Evolutionary conservation across 2,797 vertebrate species (phyloP).

Genomic region (Lepus oiostolus): DNA sequence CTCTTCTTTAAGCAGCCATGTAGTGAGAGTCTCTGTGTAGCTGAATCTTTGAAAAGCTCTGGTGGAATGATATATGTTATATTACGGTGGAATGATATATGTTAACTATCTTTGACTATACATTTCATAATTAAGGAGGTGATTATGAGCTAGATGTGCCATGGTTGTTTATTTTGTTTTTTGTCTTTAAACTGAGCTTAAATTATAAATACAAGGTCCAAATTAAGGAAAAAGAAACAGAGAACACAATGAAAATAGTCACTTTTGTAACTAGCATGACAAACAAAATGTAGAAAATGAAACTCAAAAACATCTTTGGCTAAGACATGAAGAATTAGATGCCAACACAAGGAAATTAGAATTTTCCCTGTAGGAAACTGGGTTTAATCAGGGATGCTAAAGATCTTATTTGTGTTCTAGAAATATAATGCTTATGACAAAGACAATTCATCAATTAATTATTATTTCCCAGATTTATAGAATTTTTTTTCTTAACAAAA

Average conservation of each 20-base stretch:
- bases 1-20: neutral
- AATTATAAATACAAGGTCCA: neutral
- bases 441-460: neutral
- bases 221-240: neutral
- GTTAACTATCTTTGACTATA: neutral
- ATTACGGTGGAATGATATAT: neutral
- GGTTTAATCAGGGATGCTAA: constrained; percentile 3
- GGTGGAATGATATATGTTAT: neutral
- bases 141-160: neutral
- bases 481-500: constrained; percentile 42
- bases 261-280: neutral
- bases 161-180: neutral
- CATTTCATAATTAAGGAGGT: neutral
- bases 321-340: constrained; percentile 37
- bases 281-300: neutral
- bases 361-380: neutral
- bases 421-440: constrained; percentile 26
- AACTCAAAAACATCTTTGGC: neutral
- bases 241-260: neutral
- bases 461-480: constrained; percentile 16
- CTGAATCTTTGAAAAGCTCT: neutral
- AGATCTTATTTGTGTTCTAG: neutral
- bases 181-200: neutral
- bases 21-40: neutral
- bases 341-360: constrained; percentile 15